A percentile compares a stretch with the other conserved stretches of the same genome.
These are phyloP conservation scores for Erebia ligea DNA, from an alignment of 2,888 invertebrate genomes.

Conservation along the genomic window DNA sequence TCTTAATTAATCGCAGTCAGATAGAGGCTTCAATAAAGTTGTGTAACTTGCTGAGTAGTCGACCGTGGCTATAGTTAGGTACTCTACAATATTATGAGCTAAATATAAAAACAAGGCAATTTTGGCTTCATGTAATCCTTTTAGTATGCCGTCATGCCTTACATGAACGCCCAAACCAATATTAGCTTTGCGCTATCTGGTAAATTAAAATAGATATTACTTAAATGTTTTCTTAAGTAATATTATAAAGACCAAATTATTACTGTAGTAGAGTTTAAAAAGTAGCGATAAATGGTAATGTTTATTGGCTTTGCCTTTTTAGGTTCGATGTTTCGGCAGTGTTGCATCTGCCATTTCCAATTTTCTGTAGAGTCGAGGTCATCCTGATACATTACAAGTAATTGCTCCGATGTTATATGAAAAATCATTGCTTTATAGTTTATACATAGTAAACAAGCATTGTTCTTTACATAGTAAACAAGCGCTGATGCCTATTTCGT, in stretches of 20 bases:
- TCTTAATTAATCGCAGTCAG: no score
- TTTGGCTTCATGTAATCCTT: slow-evolving; percentile 23
- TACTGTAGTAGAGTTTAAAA: not conserved
- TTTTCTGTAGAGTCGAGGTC: not conserved
- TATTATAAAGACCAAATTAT: not conserved
- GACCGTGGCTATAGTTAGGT: not conserved
- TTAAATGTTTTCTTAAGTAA: no score
- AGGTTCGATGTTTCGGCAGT: not conserved
- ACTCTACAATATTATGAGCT: slow-evolving; percentile 8
- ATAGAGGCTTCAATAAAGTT: slow-evolving; percentile 5
- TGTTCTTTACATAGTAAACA: not conserved
- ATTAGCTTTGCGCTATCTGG: not conserved
- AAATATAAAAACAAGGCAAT: not conserved
- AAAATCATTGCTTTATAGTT: not conserved
- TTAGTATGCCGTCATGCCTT: slow-evolving; percentile 7
- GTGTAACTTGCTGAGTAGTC: slow-evolving; percentile 1
- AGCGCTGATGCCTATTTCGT: not conserved
- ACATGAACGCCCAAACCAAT: slow-evolving; percentile 9
- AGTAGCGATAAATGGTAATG: not conserved
- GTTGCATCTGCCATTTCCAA: not conserved
- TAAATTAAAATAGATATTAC: not conserved
- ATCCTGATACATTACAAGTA: not conserved
- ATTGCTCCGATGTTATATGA: not conserved
- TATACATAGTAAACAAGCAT: not conserved
- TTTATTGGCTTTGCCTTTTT: not conserved